phyloP scores from a whole-genome alignment of 2,797 vertebrate genomes.

The Danio choprae region DNA sequence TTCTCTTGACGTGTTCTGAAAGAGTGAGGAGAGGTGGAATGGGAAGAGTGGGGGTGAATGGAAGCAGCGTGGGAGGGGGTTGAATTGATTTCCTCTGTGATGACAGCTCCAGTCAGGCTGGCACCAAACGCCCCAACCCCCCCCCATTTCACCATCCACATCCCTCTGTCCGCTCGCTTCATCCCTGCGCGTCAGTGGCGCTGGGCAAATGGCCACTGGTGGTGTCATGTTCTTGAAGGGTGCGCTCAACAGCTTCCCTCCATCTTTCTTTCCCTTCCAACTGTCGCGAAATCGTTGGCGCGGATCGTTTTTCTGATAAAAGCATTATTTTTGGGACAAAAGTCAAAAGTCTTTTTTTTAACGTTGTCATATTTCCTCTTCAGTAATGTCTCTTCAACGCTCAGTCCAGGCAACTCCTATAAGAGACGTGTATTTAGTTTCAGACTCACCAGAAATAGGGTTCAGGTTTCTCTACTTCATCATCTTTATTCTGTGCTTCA shows the following conservation, averaged over 20 bases:
- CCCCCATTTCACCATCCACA: constrained; percentile 47
- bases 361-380: constrained; percentile 41
- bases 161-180: constrained; percentile 54
- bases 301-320: constrained; percentile 86
- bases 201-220: constrained; percentile 83
- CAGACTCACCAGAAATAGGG: constrained; percentile 57
- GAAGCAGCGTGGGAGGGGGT: constrained; percentile 65
- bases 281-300: constrained; percentile 80
- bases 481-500: constrained; percentile 61
- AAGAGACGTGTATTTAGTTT: constrained; percentile 58
- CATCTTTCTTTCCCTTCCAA: constrained; percentile 78
- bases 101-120: constrained; percentile 96
- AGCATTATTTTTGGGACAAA: constrained; percentile 85
- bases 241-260: constrained; percentile 68
- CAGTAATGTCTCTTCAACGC: constrained; percentile 62
- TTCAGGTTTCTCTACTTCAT: constrained; percentile 43
- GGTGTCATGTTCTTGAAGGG: constrained; percentile 89
- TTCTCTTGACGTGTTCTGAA: constrained; percentile 79
- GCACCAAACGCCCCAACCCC: constrained; percentile 79
- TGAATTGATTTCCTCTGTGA: constrained; percentile 94
- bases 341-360: constrained; percentile 72
- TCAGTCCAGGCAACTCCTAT: constrained; percentile 63
- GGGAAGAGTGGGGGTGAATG: constrained; percentile 34
- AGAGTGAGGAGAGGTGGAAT: constrained; percentile 59
- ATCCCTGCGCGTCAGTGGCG: constrained; percentile 78